A percentile compares a stretch with the other conserved stretches of the same genome.
These are phyloP conservation scores for Drosophila neocordata DNA, from an alignment of 1,140 invertebrate species.

Conservation along the genomic window DNA sequence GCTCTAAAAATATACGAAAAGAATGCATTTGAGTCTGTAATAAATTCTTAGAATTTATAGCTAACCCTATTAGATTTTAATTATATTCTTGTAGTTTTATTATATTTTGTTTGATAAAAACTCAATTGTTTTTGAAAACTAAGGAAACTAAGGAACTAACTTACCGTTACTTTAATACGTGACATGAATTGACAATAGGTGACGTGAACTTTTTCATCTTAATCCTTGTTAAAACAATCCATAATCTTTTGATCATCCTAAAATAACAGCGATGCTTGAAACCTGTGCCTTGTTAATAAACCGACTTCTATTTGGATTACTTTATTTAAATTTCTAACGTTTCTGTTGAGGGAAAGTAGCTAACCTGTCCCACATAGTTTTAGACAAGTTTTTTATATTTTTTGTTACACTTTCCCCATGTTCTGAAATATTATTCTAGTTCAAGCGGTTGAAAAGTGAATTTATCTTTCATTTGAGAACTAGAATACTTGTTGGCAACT, in stretches of 20 bases:
- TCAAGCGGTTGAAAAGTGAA: slow-evolving; percentile 37
- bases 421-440: slow-evolving; percentile 17
- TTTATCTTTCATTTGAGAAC: not conserved
- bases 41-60: not conserved
- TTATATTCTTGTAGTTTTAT: no score
- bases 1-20: slow-evolving; percentile 40
- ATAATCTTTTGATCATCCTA: no score
- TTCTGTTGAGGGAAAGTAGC: slow-evolving; percentile 44
- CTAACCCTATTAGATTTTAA: no score
- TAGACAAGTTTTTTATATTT: slow-evolving; percentile 19
- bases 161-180: no score
- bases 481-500: not conserved
- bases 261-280: not conserved
- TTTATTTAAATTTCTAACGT: slow-evolving; percentile 14
- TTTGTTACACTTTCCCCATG: slow-evolving; percentile 14
- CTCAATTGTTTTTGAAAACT: no score
- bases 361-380: slow-evolving; percentile 29
- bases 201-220: no score
- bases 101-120: no score
- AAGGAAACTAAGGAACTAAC: no score
- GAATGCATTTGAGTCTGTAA: slow-evolving; percentile 21
- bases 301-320: not conserved
- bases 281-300: not conserved
- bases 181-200: no score
- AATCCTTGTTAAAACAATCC: no score